A percentile compares a stretch with the other conserved stretches of the same genome.
Conservation (phyloP, 2,888 invertebrate species). For the Sesamia inferens region DNA sequence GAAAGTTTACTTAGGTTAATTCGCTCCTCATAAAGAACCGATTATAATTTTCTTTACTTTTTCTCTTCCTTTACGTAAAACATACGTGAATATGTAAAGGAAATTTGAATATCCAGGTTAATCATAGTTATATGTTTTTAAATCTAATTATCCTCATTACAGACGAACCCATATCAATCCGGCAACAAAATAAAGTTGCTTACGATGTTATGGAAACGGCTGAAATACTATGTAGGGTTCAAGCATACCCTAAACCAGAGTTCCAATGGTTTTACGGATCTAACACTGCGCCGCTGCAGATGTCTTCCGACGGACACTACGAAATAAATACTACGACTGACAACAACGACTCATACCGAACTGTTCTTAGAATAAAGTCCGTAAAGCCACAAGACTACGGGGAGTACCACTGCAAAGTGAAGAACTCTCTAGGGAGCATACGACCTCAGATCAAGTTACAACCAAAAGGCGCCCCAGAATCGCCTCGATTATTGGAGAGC, state of each 20-base stretch:
- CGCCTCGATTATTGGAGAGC: constrained; percentile 93
- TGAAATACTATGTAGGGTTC: constrained; percentile 96
- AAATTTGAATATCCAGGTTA: constrained; percentile 11
- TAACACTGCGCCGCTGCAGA: constrained; percentile 93
- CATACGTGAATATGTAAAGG: constrained; percentile 1
- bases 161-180: constrained; percentile 96
- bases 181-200: constrained; percentile 96
- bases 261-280: constrained; percentile 97
- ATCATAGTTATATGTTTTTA: constrained; percentile 16
- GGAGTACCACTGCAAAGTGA: constrained; percentile 96
- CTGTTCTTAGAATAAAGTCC: constrained; percentile 93
- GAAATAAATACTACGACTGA: constrained; percentile 95
- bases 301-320: constrained; percentile 96
- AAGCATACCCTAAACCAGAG: constrained; percentile 97
- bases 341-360: constrained; percentile 96
- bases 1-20: constrained; percentile 9
- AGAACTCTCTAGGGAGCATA: constrained; percentile 94
- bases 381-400: constrained; percentile 96
- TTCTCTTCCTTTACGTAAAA: constrained; percentile 17
- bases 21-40: background rate
- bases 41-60: constrained; percentile 30
- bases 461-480: constrained; percentile 96
- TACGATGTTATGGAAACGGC: constrained; percentile 96
- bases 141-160: constrained; percentile 64
- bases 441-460: constrained; percentile 94